phyloP scores from a whole-genome alignment of 2,113 vertebrate genomes.

The Lamprologus sp. region DNA sequence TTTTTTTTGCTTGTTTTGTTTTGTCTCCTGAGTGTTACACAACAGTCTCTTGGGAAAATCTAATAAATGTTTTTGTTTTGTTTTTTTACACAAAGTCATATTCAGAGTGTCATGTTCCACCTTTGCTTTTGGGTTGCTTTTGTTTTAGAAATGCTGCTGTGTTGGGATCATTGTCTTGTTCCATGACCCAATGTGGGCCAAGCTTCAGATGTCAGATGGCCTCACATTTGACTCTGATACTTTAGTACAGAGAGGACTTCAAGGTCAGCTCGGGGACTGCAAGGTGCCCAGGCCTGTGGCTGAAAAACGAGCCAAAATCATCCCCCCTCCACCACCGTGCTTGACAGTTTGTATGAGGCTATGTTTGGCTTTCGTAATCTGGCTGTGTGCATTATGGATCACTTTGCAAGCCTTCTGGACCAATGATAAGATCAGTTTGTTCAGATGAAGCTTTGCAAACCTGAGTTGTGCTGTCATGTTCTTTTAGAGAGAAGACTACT shows the following conservation, averaged over 20 bases:
- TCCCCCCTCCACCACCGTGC: neutral
- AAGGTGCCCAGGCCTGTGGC: neutral
- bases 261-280: neutral
- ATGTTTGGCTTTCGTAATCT: neutral
- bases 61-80: slow-evolving; percentile 23
- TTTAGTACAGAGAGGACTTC: neutral
- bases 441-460: neutral
- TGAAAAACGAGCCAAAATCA: neutral
- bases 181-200: neutral
- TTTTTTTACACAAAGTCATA: neutral
- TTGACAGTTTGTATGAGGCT: neutral
- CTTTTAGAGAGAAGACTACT: neutral
- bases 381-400: neutral
- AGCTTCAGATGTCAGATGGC: neutral
- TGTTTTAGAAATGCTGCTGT: neutral
- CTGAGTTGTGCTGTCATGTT: neutral
- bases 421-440: neutral
- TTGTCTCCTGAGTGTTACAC: slow-evolving; percentile 2
- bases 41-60: neutral
- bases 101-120: neutral
- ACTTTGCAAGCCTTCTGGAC: neutral
- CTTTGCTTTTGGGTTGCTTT: neutral
- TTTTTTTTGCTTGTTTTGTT: neutral
- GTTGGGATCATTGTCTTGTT: neutral
- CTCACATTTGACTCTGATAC: neutral